Base-by-base conservation (phyloP, 2,113 vertebrate genomes). In the Engraulis encrasicolus region DNA sequence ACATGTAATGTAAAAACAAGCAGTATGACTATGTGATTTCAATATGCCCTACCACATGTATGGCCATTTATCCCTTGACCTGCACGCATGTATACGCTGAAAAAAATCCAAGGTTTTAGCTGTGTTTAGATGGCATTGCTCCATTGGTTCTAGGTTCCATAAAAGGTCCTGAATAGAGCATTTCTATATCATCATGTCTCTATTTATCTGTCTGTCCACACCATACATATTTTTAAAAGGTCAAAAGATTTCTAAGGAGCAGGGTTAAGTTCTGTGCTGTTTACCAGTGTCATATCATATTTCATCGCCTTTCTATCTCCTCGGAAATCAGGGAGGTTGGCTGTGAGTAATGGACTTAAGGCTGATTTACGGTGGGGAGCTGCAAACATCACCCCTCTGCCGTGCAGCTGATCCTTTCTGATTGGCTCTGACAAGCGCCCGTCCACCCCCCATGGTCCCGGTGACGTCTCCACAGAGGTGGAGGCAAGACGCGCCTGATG, bases 381-480 rank as follows among this genome's bases (percentile, higher is more conserved):
- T 78, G 84, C 86, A 90, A 88, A 90, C 86, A 82, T 83, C 86
- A 50, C 78, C 79, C 49, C 78, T 14, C 50, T 83, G 85, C 88
- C 81, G 84, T 80, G 78, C n/a, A n/a, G 79, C 78, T 86, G 31
- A 14, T 19, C 50, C 20, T n/a, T 81, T 81, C 80, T 91, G 90
- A 93, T 92, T 93, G 93, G 85, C 87, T 91, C 84, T 86, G 91
- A 92, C 91, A 85, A 88, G 84, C 86, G 89, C 83, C 84, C 37
- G 80, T 81, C 12, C 78, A 80, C 89, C 90, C 90, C 91, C 90
- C 74, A 79, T 50, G 27, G 88, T 87, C 81, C 50, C 79, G 80
- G 87, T 88, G 86, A 91, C 88, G 89, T 90, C 88, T 86, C 86
- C 89, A 92, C 89, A 87, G 79, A 80, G 80, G 36, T 2, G 85